Conservation (phyloP, 2,888 invertebrate genomes). For the Sturmia bella region DNA sequence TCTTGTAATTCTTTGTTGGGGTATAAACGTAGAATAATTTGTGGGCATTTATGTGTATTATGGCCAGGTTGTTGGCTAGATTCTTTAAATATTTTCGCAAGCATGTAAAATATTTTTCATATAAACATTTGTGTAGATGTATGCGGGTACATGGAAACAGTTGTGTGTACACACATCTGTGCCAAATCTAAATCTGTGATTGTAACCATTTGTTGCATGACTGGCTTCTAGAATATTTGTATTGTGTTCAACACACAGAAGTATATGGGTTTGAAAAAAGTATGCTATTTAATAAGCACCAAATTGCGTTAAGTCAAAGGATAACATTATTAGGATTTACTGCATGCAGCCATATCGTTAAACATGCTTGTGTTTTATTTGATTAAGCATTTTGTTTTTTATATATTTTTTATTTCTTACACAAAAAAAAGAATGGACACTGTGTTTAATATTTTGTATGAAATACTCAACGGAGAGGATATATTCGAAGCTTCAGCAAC, state of each 20-base stretch:
- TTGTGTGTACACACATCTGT: neutral
- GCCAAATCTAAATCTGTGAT: constrained; percentile 3
- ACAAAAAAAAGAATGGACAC: no score
- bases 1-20: neutral
- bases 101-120: neutral
- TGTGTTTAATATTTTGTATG: no score
- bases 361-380: no score
- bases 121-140: neutral
- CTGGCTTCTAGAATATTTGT: constrained; percentile 19
- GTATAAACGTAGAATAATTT: neutral
- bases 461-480: no score
- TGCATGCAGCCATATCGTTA: no score
- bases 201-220: constrained; percentile 36
- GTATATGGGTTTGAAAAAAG: constrained; percentile 70
- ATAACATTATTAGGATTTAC: constrained; percentile 51
- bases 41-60: neutral
- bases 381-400: no score
- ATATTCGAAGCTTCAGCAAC: no score
- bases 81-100: neutral
- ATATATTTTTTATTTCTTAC: no score
- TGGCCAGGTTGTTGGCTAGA: constrained; percentile 8
- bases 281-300: constrained; percentile 72
- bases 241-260: constrained; percentile 24
- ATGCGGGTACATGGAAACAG: neutral
- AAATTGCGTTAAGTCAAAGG: constrained; percentile 59